phyloP scores from a whole-genome alignment of 2,113 vertebrate genomes.

The Eulacestoma nigropectus region DNA sequence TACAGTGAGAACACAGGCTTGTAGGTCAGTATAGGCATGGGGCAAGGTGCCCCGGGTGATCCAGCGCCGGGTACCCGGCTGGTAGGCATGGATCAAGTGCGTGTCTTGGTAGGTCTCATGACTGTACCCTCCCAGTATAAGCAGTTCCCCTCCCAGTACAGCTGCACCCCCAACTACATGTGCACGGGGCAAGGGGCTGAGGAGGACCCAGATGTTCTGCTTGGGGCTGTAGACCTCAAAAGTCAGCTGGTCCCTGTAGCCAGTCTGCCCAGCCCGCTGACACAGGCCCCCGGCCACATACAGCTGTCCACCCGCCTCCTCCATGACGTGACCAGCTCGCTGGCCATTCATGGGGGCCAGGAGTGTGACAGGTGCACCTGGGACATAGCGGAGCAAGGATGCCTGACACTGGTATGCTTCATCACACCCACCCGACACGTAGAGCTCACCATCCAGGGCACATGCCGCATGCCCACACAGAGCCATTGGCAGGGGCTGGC shows the following conservation, averaged over 20 bases:
- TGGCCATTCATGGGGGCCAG: conserved; percentile 71
- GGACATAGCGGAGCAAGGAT: conserved; percentile 68
- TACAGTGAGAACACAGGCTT: conserved; percentile 57
- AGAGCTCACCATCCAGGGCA: conserved; percentile 68
- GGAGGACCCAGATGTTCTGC: conserved; percentile 62
- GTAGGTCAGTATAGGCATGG: conserved; percentile 61
- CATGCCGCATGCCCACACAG: conserved; percentile 74
- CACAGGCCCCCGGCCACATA: conserved; percentile 75
- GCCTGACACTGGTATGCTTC: conserved; percentile 43
- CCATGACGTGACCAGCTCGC: conserved; percentile 77
- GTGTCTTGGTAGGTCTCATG: conserved; percentile 71
- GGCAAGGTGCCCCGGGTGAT: conserved; percentile 73
- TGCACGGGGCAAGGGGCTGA: conserved; percentile 70
- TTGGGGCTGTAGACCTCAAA: conserved; percentile 73
- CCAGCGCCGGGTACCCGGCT: conserved; percentile 68
- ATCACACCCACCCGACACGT: conserved; percentile 72
- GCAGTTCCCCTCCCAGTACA: conserved; percentile 69
- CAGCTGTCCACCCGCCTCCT: conserved; percentile 63
- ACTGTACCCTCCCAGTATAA: conserved; percentile 78
- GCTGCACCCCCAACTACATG: conserved; percentile 73
- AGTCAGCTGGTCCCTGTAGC: conserved; percentile 71
- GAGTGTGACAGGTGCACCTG: conserved; percentile 9
- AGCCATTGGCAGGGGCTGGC: conserved; percentile 65
- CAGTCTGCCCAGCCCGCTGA: conserved; percentile 6
- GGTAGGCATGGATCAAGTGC: conserved; percentile 74